These are phyloP conservation scores for Thymelicus sylvestris DNA, from an alignment of 2,888 invertebrate genomes.

Conservation along the genomic window DNA sequence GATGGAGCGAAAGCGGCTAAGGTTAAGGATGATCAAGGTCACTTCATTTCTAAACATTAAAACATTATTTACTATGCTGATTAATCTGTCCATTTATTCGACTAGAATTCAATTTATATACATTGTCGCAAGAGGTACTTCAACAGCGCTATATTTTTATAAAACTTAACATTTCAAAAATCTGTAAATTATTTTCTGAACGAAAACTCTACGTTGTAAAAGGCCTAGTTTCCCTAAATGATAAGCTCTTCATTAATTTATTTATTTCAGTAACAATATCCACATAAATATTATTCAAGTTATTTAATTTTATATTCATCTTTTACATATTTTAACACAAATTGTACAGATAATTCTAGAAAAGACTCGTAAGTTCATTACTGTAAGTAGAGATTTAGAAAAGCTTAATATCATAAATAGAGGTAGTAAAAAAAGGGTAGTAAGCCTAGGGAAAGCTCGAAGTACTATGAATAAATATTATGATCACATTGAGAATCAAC, in stretches of 20 bases:
- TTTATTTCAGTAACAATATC: constrained; percentile 39
- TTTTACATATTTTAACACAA: constrained; percentile 23
- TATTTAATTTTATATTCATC: constrained; percentile 26
- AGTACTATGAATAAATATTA: constrained; percentile 59
- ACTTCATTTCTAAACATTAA: constrained; percentile 80
- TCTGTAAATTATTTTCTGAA: constrained; percentile 55
- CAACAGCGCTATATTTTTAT: constrained; percentile 67
- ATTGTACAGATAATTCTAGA: constrained; percentile 27
- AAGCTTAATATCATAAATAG: constrained; percentile 67
- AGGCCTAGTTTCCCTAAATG: constrained; percentile 70
- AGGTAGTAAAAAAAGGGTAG: constrained; percentile 70
- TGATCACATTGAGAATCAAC: constrained; percentile 51
- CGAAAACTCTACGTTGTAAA: constrained; percentile 58
- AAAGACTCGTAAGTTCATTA: constrained; percentile 27
- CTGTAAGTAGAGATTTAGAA: constrained; percentile 54
- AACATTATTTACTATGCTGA: constrained; percentile 66
- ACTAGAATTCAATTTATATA: constrained; percentile 59
- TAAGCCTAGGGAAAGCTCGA: constrained; percentile 80
- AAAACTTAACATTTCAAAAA: constrained; percentile 57
- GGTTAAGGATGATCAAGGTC: constrained; percentile 80
- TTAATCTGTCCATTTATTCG: constrained; percentile 59
- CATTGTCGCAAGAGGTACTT: constrained; percentile 71
- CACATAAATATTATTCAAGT: constrained; percentile 18
- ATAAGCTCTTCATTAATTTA: constrained; percentile 72
- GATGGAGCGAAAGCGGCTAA: constrained; percentile 77